Conservation (phyloP, 2,113 vertebrate genomes). For the Rhodinocichla rosea region DNA sequence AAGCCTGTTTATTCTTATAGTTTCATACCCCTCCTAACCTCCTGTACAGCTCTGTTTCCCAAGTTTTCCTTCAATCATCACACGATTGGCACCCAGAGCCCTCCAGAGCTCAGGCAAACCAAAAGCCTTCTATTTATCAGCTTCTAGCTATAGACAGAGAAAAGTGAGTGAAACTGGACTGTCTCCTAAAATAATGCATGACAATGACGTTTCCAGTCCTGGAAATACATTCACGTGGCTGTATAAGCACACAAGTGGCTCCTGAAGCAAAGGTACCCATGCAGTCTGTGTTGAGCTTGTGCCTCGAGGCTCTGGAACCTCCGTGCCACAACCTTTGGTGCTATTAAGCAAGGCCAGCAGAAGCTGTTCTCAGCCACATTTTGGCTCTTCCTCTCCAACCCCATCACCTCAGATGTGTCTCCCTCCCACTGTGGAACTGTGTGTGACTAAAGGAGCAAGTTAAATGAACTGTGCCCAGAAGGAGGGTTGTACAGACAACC, state of each 20-base stretch:
- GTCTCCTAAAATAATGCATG: neutral
- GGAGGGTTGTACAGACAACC: neutral
- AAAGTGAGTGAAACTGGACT: neutral
- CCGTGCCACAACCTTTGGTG: neutral
- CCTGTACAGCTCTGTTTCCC: neutral
- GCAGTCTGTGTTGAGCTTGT: accelerated
- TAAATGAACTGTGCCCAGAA: neutral
- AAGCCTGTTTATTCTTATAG: neutral
- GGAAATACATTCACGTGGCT: neutral
- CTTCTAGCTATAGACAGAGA: neutral
- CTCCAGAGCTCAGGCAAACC: neutral
- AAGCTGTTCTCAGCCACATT: neutral
- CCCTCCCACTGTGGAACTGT: accelerated
- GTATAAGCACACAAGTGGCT: neutral
- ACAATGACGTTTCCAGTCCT: neutral
- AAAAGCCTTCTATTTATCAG: neutral
- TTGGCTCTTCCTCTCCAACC: accelerated
- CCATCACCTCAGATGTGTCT: accelerated
- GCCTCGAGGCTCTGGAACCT: neutral
- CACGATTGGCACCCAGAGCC: neutral
- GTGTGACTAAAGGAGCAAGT: accelerated
- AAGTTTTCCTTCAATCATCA: neutral
- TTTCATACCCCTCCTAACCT: neutral
- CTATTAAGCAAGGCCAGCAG: neutral
- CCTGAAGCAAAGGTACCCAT: neutral